Evolutionary conservation across 2,113 vertebrate genomes (phyloP), one percentile per base, ranked within the genome.

Genomic region (Hemiprocne comata): DNA sequence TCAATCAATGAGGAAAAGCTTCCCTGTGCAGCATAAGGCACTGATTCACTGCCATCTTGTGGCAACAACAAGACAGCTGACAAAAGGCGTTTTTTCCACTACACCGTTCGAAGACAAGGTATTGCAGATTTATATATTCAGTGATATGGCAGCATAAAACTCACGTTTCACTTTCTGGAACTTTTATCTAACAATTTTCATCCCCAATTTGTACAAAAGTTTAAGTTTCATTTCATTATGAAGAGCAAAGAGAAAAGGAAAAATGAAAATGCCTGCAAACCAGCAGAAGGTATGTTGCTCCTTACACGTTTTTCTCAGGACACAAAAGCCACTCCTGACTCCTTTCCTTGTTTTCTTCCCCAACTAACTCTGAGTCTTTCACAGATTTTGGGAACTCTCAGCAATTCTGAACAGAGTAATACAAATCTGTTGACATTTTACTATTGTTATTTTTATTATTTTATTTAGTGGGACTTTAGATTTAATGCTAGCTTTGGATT

Each of bases 1-100:
- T 25, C 9, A 28, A 44, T 17, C 18, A 24, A 8, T 13, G 36
- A 48, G 17, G 62, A 69, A 64, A 21, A 11, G 24, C 25, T 46
- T 61, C 60, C 64, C 51, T 17, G 20, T 21, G 16, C 46, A 18
- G 21, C 48, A 20, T 85, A 48, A 73, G 33, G 29, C n/a, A 67
- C 89, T 91, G 80, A 89, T 61, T 95, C 36, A 26, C 73, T 96
- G 34, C 92, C 93, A 94, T 84, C 95, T 95, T 69, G 95, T 93
- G 94, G 94, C 70, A 87, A 64, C 23, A 58, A 33, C 67, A 50
- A 36, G 17, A 14, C 2, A 85, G 11, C 46, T 29, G 48, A 16
- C 28, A 71, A 82, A 67, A 76, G 25, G 9, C 4, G 0, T 29
- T 5, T 34, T 62, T 55, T 76, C 19, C 34, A 29, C 21, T 9